Evolutionary conservation across 2,888 invertebrate genomes (phyloP).

Genomic region (Phania funesta): DNA sequence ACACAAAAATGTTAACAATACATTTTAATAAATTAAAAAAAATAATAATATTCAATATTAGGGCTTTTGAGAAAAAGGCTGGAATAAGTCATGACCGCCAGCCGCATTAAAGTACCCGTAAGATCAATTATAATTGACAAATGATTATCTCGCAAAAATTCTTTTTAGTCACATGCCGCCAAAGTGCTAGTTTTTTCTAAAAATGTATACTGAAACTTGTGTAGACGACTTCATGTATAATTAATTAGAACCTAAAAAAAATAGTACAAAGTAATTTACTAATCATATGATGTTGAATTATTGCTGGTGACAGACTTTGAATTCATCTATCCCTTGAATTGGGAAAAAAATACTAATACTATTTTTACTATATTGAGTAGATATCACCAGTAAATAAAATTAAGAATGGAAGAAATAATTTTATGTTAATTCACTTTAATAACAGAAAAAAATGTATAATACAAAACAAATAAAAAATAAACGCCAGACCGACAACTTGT

Average conservation of each 20-base stretch:
- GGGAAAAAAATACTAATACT: background rate
- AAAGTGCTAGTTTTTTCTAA: background rate
- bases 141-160: too few relatives aligned
- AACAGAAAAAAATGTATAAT: background rate
- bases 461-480: background rate
- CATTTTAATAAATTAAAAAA: too few relatives aligned
- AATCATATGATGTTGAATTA: slow-evolving; percentile 41
- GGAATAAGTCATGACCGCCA: too few relatives aligned
- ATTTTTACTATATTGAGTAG: background rate
- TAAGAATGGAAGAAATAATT: background rate
- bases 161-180: background rate
- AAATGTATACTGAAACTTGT: background rate
- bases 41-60: too few relatives aligned
- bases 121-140: too few relatives aligned
- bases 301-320: slow-evolving; percentile 7
- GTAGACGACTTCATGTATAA: slow-evolving; percentile 41
- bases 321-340: background rate
- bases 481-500: background rate
- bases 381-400: background rate
- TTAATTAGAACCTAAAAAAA: slow-evolving; percentile 43
- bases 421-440: slow-evolving; percentile 4
- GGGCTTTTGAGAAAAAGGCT: too few relatives aligned
- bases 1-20: too few relatives aligned
- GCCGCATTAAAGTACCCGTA: too few relatives aligned
- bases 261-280: background rate